Evolutionary conservation across 2,888 invertebrate species (phyloP), one percentile per base, ranked within the genome.

Genomic region (Abscondita cerata): DNA sequence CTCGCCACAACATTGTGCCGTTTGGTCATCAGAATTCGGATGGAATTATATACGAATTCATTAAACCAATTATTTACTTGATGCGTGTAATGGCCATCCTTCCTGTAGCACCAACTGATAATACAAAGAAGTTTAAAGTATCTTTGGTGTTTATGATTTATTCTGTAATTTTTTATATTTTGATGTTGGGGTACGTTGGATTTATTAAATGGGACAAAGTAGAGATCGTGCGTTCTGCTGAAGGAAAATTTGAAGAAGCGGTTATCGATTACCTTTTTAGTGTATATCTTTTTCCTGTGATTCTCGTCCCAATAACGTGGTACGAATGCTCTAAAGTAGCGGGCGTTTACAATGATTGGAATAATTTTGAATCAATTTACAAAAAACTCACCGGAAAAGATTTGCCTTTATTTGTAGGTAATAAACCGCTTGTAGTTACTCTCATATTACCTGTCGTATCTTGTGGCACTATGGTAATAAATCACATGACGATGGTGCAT

Each of bases 201-300:
- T 90, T 88, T 70, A 82, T 89, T 1, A 85, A 87, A 47, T 83
- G 86, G 65, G 82, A 87, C 70, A 86, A 86, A 65, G 85, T 89
- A 0, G 83, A 85, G 70, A 85, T 88, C 62, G 80, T 87, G 13
- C 80, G 83, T 46, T 84, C 86, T 4, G 55, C 62, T 1, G 64
- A 61, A 46, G 89, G 88, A 0, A 85, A 88, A 66, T 90, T 90
- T 64, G 90, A 90, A 70, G 90, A 90, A 76, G 89, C 89, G 0
- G 90, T 90, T 0, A 90, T 90, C 70, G 89, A 89, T 59, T 90
- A 90, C 73, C 80, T 90, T 0, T 90, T 90, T 70, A 84, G 89
- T n/a, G 87, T 90, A 0, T 90, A 90, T 73, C 81, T 90, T 62
- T 81, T 90, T 61, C 90, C 90, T 0, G 82, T 89, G 71, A 77